Evolutionary conservation across 64 coral and sea anemone species (phyloP), one percentile per base, ranked within the genome.

Genomic region (Montipora sp.): DNA sequence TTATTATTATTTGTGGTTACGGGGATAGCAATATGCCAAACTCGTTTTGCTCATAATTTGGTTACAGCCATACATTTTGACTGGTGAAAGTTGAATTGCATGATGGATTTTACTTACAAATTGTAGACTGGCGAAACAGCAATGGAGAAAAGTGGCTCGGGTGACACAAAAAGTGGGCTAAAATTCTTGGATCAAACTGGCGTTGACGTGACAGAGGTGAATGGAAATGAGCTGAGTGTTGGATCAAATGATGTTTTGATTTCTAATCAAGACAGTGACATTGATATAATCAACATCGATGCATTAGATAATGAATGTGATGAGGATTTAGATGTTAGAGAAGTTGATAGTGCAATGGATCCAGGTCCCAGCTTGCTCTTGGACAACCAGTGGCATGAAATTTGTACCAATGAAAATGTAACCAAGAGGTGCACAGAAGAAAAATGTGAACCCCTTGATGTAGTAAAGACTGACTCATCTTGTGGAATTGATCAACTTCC

Each of bases 291-390:
- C 57, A 63, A 5, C 12, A 63, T 44, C 8, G 23, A 3, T 16
- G 27, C 15, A 67, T 7, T 8, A 47, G 14, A 2, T 47, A 27
- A 83, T 47, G 65, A 49, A 22, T 46, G 6, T 72, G 82, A 85
- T 12, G 82, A 11, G 9, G 60, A 68, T 46, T 61, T 84, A 12
- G 63, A 84, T 85, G 82, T 71, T 15, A 59, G 82, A 85, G 18
- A 45, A 51, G 66, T 19, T 19, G 59, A 72, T 7, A 14, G 18
- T 23, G 1, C 18, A 5, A 1, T 21, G 70, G 82, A 85, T 11
- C 18, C n/a, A 85, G 14, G 15, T 13, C 18, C 36, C 46, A 19
- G 53, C 53, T 81, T 59, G 36, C 9, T n/a, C 12, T 81, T 8
- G 1, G 23, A 11, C 8, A 58, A 68, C 7, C 12, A 9, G 13